Evolutionary conservation across 2,113 vertebrate species (phyloP).

Genomic region (Hyperopisus bebe): DNA sequence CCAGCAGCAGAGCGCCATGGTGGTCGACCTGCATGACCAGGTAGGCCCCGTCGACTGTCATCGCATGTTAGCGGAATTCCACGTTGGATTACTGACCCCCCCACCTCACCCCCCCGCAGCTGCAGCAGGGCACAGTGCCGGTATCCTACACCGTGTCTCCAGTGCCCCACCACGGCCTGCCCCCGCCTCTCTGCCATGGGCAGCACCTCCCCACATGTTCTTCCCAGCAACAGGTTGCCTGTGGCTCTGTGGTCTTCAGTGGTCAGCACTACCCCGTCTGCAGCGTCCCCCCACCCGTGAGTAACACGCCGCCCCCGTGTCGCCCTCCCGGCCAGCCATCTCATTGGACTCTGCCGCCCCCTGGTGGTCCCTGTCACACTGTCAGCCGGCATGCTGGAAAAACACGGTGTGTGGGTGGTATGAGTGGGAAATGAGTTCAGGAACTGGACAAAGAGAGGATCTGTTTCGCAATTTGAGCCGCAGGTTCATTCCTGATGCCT

Average conservation of each 20-base stretch:
- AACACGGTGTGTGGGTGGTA: not conserved
- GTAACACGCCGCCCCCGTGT: constrained; percentile 33
- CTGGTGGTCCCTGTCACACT: constrained; percentile 40
- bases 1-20: constrained; percentile 83
- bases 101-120: constrained; percentile 55
- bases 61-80: not conserved
- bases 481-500: not conserved
- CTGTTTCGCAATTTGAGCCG: not conserved
- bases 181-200: constrained; percentile 85
- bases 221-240: constrained; percentile 83
- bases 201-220: constrained; percentile 90
- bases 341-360: constrained; percentile 38
- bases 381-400: not conserved
- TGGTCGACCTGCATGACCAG: constrained; percentile 94
- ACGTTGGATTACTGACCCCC: not conserved
- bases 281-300: constrained; percentile 78
- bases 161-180: constrained; percentile 82
- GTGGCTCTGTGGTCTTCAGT: constrained; percentile 93
- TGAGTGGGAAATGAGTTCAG: not conserved
- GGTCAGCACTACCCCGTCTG: constrained; percentile 94
- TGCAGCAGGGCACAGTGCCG: constrained; percentile 84
- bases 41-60: constrained; percentile 43
- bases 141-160: constrained; percentile 92
- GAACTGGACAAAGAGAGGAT: not conserved
- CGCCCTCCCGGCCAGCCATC: too few species aligned